Evolutionary conservation across 2,113 vertebrate genomes (phyloP), one percentile per base, ranked within the genome.

Genomic region (Hyla sarda): DNA sequence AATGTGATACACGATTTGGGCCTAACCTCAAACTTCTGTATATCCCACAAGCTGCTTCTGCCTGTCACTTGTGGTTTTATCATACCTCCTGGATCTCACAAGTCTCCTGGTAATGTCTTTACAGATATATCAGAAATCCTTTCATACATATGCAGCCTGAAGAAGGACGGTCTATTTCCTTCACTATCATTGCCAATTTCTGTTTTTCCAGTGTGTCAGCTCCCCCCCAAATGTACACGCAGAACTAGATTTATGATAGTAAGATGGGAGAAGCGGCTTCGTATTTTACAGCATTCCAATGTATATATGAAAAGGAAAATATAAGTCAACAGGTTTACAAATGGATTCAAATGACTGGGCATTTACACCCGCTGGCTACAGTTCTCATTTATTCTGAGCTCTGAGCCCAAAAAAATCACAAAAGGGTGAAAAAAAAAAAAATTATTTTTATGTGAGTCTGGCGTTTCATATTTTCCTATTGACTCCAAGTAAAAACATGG

Each of bases 11-110:
- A n/a, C 12, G 5, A 25, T 13, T 60, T 60, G 21, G 11, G 14
- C 14, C 32, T 41, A 80, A 80, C 77, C 77, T 80, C 77, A 80
- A 62, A 62, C 77, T 80, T 45, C 77, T 62, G 77, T 60, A 2
- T 17, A 60, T 45, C 54, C 77, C 54, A 62, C 54, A 79, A 79
- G 32, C 28, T 80, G 34, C 12, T 23, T 80, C 76, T 37, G 52
- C 30, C 4, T 56, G 76, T 79, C 50, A 56, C 50, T 80, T 80
- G 77, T 62, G 54, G 77, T 37, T 56, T 60, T 19, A 50, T 80
- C 34, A 60, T 62, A 62, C 54, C 56, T 60, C 77, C 50, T 25
- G 34, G 7, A 80, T 62, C 13, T 60, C 25, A 25, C 21, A 62
- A 62, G 23, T 25, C 16, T 60, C 56, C 25, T 62, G 28, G 12